A percentile compares a stretch with the other conserved stretches of the same genome.
Conservation (phyloP, 30 jellyfish, hydroid and myxozoan genomes). For the Turritopsis rubra region DNA sequence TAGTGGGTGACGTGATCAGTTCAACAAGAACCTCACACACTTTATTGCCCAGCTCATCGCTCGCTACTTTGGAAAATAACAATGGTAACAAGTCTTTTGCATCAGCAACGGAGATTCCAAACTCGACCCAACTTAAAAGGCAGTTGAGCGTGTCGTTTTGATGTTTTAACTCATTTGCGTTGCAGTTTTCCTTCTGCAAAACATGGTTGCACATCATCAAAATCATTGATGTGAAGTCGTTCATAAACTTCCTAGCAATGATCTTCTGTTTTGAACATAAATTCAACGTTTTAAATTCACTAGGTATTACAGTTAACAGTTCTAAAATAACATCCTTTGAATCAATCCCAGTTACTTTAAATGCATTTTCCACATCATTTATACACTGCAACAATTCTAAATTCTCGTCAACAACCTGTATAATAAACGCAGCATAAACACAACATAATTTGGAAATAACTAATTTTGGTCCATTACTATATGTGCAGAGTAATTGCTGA, state of each 20-base stretch:
- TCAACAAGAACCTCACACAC: constrained; percentile 44
- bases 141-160: constrained; percentile 37
- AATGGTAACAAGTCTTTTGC: constrained; percentile 36
- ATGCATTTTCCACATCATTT: neutral
- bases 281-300: constrained; percentile 40
- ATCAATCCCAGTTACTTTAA: neutral
- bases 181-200: constrained; percentile 7
- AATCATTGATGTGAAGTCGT: constrained; percentile 28
- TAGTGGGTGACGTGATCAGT: constrained; percentile 58
- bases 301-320: constrained; percentile 47
- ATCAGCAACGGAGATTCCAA: constrained; percentile 63
- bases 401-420: constrained; percentile 36
- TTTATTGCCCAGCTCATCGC: constrained; percentile 26
- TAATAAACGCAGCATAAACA: constrained; percentile 39
- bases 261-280: constrained; percentile 35
- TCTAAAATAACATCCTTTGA: constrained; percentile 35
- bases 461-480: constrained; percentile 38
- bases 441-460: constrained; percentile 53
- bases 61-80: constrained; percentile 28
- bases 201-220: constrained; percentile 29
- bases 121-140: constrained; percentile 58
- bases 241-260: constrained; percentile 31
- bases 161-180: neutral
- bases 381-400: constrained; percentile 2
- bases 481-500: constrained; percentile 17